Evolutionary conservation across 2,888 invertebrate genomes (phyloP).

Genomic region (Aphrophora alni): DNA sequence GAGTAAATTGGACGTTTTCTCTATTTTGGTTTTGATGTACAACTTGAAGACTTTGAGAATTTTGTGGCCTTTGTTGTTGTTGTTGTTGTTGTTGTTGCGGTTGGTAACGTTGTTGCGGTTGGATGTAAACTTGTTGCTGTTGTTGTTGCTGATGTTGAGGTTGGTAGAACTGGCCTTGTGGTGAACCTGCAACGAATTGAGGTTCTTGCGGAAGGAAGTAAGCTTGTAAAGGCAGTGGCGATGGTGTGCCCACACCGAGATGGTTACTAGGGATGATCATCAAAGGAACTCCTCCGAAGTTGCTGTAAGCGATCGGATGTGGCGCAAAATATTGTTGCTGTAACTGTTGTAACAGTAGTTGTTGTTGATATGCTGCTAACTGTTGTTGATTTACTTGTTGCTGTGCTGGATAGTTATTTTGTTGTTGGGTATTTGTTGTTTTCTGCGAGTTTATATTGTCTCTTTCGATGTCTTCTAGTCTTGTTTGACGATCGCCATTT

Average conservation of each 20-base stretch:
- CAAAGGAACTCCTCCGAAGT: slow-evolving; percentile 45
- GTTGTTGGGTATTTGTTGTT: slow-evolving; percentile 26
- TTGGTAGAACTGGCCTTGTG: slow-evolving; percentile 8
- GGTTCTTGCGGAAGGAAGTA: slow-evolving; percentile 32
- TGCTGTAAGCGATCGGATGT: slow-evolving; percentile 51
- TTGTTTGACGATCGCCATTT: slow-evolving; percentile 63
- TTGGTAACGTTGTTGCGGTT: slow-evolving; percentile 15
- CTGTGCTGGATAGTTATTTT: not conserved
- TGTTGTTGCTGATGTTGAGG: not conserved
- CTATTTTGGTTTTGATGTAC: slow-evolving; percentile 1
- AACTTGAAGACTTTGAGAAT: slow-evolving; percentile 14
- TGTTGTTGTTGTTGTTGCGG: not conserved
- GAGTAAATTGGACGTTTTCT: not conserved
- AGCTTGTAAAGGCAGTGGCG: slow-evolving; percentile 25
- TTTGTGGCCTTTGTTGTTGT: slow-evolving; percentile 16
- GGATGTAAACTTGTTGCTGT: slow-evolving; percentile 17
- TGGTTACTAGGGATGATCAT: slow-evolving; percentile 36
- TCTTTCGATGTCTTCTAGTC: slow-evolving; percentile 76
- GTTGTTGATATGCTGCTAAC: slow-evolving; percentile 33
- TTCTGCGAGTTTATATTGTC: slow-evolving; percentile 69
- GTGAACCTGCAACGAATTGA: not conserved
- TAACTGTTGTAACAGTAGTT: slow-evolving; percentile 38
- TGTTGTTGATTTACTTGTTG: slow-evolving; percentile 12
- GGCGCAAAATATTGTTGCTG: slow-evolving; percentile 39
- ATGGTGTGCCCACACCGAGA: slow-evolving; percentile 12